A percentile compares a stretch with the other conserved stretches of the same genome.
phyloP scores from a whole-genome alignment of 2,888 invertebrate genomes.

The Mythimna pallens region DNA sequence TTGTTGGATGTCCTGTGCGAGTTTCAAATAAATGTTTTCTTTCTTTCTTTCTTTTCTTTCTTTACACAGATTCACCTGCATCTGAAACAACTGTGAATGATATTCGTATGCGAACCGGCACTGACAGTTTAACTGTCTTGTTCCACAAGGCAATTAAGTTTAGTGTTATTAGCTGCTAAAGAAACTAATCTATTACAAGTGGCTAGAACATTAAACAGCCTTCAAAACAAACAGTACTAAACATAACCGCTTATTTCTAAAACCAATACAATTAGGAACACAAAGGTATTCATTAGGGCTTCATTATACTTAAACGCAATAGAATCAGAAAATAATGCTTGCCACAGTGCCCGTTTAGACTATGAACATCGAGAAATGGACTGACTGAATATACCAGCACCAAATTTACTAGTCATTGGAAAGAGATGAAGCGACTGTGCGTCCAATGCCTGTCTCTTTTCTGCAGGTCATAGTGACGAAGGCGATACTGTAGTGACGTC shows the following conservation, averaged over 20 bases:
- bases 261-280: slow-evolving; percentile 17
- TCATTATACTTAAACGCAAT: slow-evolving; percentile 27
- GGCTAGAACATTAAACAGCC: slow-evolving; percentile 23
- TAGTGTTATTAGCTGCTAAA: slow-evolving; percentile 29
- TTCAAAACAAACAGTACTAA: not conserved
- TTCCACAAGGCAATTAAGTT: slow-evolving; percentile 5
- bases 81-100: not conserved
- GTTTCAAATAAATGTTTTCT: too few relatives aligned
- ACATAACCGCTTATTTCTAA: not conserved
- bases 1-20: too few relatives aligned
- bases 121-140: slow-evolving; percentile 9
- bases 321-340: slow-evolving; percentile 19
- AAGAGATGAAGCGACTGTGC: not conserved
- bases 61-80: too few relatives aligned
- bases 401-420: not conserved
- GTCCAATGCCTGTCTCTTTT: not conserved
- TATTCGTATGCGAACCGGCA: not conserved
- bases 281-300: slow-evolving; percentile 34
- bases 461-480: not conserved
- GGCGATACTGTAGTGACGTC: too few relatives aligned
- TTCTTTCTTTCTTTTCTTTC: too few relatives aligned
- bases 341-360: not conserved
- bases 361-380: not conserved
- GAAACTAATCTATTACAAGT: slow-evolving; percentile 29
- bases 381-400: not conserved